These are phyloP conservation scores for Protobothrops flavoviridis DNA, from an alignment of 2,113 vertebrate species.

Conservation along the genomic window DNA sequence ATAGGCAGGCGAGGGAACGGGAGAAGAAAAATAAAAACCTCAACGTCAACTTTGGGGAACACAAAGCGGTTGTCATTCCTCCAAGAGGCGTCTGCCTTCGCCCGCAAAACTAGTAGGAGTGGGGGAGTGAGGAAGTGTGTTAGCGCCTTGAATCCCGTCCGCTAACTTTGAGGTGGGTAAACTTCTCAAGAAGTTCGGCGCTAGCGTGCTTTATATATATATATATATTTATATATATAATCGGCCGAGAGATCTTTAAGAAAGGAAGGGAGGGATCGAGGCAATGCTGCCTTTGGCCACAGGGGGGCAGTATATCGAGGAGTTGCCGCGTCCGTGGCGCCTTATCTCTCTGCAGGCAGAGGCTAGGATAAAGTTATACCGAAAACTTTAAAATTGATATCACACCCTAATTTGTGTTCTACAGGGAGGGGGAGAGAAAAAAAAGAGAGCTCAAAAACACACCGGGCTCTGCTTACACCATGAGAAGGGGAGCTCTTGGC, in stretches of 20 bases:
- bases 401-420: slow-evolving; percentile 64
- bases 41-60: slow-evolving; percentile 58
- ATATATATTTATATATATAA: neutral
- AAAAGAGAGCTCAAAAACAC: slow-evolving; percentile 47
- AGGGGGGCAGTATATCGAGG: slow-evolving; percentile 78
- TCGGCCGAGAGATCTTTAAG: neutral
- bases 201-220: slow-evolving; percentile 30
- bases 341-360: slow-evolving; percentile 54
- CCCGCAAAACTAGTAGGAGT: slow-evolving; percentile 39
- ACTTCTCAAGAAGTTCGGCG: slow-evolving; percentile 60
- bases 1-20: slow-evolving; percentile 58
- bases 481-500: slow-evolving; percentile 67
- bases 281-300: slow-evolving; percentile 76
- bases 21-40: slow-evolving; percentile 59
- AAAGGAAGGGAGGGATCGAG: slow-evolving; percentile 28
- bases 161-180: slow-evolving; percentile 74
- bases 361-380: slow-evolving; percentile 68
- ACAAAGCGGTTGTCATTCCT: slow-evolving; percentile 65
- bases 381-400: slow-evolving; percentile 76
- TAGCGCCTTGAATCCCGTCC: slow-evolving; percentile 51
- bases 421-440: slow-evolving; percentile 19
- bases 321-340: slow-evolving; percentile 37
- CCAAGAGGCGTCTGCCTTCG: slow-evolving; percentile 32
- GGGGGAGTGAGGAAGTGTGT: slow-evolving; percentile 55
- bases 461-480: slow-evolving; percentile 62